phyloP scores from a whole-genome alignment of 2,113 vertebrate species.

The Lophura nycthemera region DNA sequence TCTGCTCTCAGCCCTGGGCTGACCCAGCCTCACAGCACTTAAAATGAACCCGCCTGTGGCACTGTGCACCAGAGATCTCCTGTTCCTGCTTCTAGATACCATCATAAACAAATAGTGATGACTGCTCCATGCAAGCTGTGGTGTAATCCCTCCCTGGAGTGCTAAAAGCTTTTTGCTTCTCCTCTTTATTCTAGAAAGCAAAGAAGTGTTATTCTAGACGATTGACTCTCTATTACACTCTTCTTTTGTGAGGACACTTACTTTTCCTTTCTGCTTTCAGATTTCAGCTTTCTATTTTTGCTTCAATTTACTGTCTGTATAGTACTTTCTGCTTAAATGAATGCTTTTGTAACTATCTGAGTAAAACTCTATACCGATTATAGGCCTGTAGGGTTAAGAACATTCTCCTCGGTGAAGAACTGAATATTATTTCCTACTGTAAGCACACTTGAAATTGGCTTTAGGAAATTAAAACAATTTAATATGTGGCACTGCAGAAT shows the following conservation, averaged over 20 bases:
- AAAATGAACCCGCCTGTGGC: background rate
- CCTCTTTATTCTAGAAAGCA: background rate
- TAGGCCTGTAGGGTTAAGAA: background rate
- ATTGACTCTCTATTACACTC: background rate
- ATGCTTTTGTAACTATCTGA: slow-evolving; percentile 26
- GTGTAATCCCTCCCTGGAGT: background rate
- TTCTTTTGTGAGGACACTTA: background rate
- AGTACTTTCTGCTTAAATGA: slow-evolving; percentile 11
- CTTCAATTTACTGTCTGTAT: slow-evolving; percentile 6
- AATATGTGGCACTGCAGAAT: background rate
- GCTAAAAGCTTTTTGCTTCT: slow-evolving; percentile 8
- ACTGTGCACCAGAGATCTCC: background rate
- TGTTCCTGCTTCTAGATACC: background rate
- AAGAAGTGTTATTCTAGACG: background rate
- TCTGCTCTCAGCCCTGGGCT: background rate
- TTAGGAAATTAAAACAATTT: slow-evolving; percentile 34
- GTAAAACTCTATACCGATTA: background rate
- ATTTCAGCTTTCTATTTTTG: slow-evolving; percentile 34
- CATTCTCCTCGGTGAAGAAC: background rate
- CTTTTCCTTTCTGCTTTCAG: slow-evolving; percentile 27
- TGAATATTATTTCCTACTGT: background rate
- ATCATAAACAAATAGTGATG: background rate
- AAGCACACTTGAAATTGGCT: background rate
- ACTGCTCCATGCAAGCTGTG: background rate
- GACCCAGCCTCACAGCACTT: background rate